Base-by-base conservation (phyloP, 2,113 vertebrate species). In the Amblyornis subalaris region DNA sequence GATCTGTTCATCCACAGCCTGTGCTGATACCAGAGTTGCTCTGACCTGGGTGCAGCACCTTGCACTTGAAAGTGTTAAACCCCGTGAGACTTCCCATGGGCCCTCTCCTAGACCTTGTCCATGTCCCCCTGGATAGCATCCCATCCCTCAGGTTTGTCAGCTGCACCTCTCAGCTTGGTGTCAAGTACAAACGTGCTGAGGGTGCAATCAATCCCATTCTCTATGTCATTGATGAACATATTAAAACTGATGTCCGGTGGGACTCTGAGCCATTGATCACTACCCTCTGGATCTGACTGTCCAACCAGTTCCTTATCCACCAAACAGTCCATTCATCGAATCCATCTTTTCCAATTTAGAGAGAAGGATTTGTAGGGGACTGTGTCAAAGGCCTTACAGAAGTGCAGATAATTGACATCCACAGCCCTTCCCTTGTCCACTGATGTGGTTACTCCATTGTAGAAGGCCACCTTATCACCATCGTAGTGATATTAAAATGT, bases 21-120 rank as follows among this genome's bases (percentile, higher is more conserved):
- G 29, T 7, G 35, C 0, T 64, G 29, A 4, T 31, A 4, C 48
- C 40, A 54, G 65, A 35, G 17, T 1, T 72, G 22, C 22, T 48
- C 42, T 48, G 14, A 36, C 7, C 3, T 35, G 28, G 26, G 3
- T 19, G 28, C 38, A 66, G 33, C 45, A 58, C 8, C 16, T 51
- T 28, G 45, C 12, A 6, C 12, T 2, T n/a, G 12, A 2, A 0
- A 11, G 19, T 51, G 38, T n/a, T 66, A 28, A 45, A 51, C 8
- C 6, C 9, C 8, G 6, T 36, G 18, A 36, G 18, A 20, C 36
- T 23, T 28, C 2, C 3, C 15, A 12, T n/a, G 60, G 4, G 4
- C 22, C 6, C 3, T 3, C 4, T 11, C 0, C 5, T 5, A 0
- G 14, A 7, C 12, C 6, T 55, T 33, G 14, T 50, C 10, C 12